Evolutionary conservation across 2,113 vertebrate genomes (phyloP).

Genomic region (Vidua macroura): DNA sequence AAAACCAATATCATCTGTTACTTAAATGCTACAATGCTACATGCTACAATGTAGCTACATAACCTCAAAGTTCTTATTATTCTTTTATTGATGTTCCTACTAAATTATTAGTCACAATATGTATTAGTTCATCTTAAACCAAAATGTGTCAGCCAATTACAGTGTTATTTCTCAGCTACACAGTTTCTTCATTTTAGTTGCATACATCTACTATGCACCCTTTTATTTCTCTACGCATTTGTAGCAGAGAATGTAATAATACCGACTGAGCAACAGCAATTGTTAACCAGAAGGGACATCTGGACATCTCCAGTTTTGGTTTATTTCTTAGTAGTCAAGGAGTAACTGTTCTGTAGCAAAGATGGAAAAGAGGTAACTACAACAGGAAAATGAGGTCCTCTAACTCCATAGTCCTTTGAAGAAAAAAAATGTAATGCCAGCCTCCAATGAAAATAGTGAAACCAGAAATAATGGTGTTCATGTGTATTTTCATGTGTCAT

Average conservation of each 20-base stretch:
- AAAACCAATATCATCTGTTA: not conserved
- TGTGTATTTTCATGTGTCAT: not conserved
- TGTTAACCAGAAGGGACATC: not conserved
- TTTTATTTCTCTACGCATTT: not conserved
- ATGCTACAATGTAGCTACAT: not conserved
- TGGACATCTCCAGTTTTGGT: not conserved
- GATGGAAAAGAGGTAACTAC: not conserved
- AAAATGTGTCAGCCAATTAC: not conserved
- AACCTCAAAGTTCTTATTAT: not conserved
- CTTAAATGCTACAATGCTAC: not conserved
- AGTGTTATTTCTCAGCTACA: not conserved
- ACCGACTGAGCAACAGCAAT: rapidly evolving
- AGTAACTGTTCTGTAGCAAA: not conserved
- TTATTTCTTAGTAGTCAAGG: not conserved
- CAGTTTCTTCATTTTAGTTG: not conserved
- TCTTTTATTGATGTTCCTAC: not conserved
- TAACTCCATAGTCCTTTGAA: not conserved
- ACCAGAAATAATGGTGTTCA: not conserved
- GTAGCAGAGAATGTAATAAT: not conserved
- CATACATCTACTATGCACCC: not conserved
- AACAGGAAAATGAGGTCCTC: not conserved
- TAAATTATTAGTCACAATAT: not conserved
- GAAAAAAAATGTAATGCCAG: not conserved
- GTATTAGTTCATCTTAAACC: not conserved
- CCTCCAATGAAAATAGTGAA: not conserved